phyloP scores from a whole-genome alignment of 2,113 vertebrate genomes.

The Brachionichthys hirsutus region DNA sequence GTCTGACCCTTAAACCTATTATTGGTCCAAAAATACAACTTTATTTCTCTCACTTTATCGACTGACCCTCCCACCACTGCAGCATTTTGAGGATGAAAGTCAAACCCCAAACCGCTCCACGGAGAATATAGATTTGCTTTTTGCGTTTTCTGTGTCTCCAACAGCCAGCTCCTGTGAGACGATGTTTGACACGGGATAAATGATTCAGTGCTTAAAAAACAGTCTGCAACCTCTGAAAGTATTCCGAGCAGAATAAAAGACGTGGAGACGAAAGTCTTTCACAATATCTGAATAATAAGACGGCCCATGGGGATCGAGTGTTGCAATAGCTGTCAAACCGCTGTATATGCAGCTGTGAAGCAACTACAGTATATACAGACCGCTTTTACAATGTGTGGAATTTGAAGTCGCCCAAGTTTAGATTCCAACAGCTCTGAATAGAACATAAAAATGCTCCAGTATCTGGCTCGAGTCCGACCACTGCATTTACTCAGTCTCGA shows the following conservation, averaged over 20 bases:
- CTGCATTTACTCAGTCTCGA: constrained; percentile 6
- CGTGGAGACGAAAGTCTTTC: constrained; percentile 29
- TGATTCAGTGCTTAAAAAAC: constrained; percentile 22
- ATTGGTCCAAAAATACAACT: constrained; percentile 29
- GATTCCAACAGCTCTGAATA: constrained; percentile 29
- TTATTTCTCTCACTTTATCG: constrained; percentile 18
- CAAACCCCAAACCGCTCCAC: not conserved
- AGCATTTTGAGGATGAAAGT: constrained; percentile 6
- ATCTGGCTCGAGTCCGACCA: constrained; percentile 6
- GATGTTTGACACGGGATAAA: constrained; percentile 14
- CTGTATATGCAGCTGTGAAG: constrained; percentile 11
- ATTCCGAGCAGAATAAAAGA: constrained; percentile 31
- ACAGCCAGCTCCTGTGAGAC: constrained; percentile 17
- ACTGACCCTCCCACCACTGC: not conserved
- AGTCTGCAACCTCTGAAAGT: constrained; percentile 29
- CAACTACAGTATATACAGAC: constrained; percentile 17
- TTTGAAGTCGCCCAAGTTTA: constrained; percentile 26
- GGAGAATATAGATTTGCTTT: not conserved
- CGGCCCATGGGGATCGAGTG: constrained; percentile 11
- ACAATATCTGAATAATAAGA: constrained; percentile 21
- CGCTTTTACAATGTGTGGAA: constrained; percentile 13
- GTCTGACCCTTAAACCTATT: constrained; percentile 15
- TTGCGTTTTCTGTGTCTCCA: constrained; percentile 27
- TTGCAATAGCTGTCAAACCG: constrained; percentile 18
- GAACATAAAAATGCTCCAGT: constrained; percentile 13